Evolutionary conservation across 2,113 vertebrate species (phyloP).

Genomic region (Cacatua alba): DNA sequence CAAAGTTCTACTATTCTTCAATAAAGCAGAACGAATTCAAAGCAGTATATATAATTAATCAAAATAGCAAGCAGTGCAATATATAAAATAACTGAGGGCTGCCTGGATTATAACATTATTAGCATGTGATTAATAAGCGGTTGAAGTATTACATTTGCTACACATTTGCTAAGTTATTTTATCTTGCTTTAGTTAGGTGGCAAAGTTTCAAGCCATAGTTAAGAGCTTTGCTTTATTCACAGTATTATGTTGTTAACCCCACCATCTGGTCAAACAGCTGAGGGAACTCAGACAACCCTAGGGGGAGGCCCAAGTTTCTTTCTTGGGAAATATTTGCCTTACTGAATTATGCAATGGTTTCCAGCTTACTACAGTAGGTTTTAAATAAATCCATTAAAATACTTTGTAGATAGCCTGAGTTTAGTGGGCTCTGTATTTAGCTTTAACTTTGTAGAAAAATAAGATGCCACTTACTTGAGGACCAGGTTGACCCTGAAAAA

Average conservation of each 20-base stretch:
- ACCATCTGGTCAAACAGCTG: constrained; percentile 77
- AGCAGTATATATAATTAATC: constrained; percentile 47
- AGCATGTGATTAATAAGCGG: constrained; percentile 65
- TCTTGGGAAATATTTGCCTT: constrained; percentile 71
- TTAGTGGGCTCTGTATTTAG: background rate
- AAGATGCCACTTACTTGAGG: constrained; percentile 77
- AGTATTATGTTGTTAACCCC: constrained; percentile 53
- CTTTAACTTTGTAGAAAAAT: background rate
- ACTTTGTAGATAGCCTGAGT: background rate
- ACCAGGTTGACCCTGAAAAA: constrained; percentile 81
- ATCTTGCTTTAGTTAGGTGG: constrained; percentile 57
- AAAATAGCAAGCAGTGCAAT: constrained; percentile 36
- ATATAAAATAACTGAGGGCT: constrained; percentile 42
- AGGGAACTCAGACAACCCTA: constrained; percentile 59
- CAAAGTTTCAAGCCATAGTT: constrained; percentile 61
- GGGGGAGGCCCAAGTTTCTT: constrained; percentile 66
- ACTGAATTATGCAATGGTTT: constrained; percentile 67
- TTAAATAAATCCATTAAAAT: background rate
- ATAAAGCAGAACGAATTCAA: constrained; percentile 51
- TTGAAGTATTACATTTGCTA: constrained; percentile 55
- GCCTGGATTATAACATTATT: constrained; percentile 56
- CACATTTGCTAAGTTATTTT: constrained; percentile 53
- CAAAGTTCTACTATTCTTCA: constrained; percentile 40
- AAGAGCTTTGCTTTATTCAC: constrained; percentile 72
- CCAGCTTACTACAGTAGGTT: background rate